phyloP scores from a whole-genome alignment of 2,113 vertebrate species.

The Myiozetetes cayanensis region DNA sequence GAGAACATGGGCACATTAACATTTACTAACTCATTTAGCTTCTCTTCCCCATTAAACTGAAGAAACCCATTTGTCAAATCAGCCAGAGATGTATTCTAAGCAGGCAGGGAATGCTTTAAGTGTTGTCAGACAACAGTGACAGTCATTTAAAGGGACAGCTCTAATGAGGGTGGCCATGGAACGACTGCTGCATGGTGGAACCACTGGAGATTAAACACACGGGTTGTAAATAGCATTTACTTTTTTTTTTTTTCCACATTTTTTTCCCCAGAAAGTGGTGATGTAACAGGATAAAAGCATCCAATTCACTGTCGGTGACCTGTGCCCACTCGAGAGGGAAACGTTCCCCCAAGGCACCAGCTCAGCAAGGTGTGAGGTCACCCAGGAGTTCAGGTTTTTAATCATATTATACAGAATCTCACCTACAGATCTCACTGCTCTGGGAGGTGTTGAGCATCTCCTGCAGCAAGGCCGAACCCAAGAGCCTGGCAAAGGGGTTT shows the following conservation, averaged over 20 bases:
- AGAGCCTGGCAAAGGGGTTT: not conserved
- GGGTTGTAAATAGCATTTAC: not conserved
- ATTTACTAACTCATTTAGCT: slow-evolving; percentile 66
- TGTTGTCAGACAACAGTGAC: not conserved
- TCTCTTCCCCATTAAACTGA: not conserved
- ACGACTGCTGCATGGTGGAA: accelerated
- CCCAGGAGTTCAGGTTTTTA: not conserved
- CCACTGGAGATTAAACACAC: not conserved
- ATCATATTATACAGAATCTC: not conserved
- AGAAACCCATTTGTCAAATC: slow-evolving; percentile 43
- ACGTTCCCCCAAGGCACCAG: not conserved
- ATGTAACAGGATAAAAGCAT: not conserved
- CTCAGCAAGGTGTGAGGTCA: not conserved
- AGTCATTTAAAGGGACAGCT: not conserved
- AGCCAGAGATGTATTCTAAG: slow-evolving; percentile 5
- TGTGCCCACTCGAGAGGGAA: not conserved
- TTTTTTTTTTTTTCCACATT: not conserved
- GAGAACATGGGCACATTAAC: slow-evolving; percentile 50
- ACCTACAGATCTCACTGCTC: not conserved
- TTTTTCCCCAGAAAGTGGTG: not conserved
- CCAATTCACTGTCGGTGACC: not conserved
- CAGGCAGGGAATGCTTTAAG: not conserved
- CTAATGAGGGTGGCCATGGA: not conserved
- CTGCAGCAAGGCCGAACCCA: not conserved
- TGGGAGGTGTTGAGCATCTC: not conserved